Percentiles rank a stretch among this genome's conserved stretches.
Evolutionary conservation across 2,113 vertebrate species (phyloP).

Genomic region (Tamias sibiricus): DNA sequence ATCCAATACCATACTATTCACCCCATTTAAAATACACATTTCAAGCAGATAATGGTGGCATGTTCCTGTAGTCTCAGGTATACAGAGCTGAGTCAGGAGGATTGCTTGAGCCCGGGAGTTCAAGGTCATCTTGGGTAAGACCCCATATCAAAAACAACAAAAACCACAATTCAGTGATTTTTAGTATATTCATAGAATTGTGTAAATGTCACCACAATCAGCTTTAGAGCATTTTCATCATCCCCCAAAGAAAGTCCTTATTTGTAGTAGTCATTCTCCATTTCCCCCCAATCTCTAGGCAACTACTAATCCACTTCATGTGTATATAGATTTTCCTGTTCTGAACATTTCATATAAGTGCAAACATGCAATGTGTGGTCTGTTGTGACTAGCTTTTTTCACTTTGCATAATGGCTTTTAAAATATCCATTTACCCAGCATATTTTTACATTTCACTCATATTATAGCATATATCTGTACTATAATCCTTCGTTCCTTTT

Average conservation of each 20-base stretch:
- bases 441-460: background rate
- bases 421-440: background rate
- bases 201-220: too few relatives aligned
- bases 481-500: too few relatives aligned
- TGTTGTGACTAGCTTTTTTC: background rate
- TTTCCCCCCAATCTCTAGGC: background rate
- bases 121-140: too few relatives aligned
- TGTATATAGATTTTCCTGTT: background rate
- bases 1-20: background rate
- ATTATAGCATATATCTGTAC: too few relatives aligned
- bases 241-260: background rate
- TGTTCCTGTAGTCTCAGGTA: too few relatives aligned
- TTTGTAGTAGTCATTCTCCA: background rate
- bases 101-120: too few relatives aligned
- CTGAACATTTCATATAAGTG: background rate
- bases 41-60: too few relatives aligned
- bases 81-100: background rate
- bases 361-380: too few relatives aligned
- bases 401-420: background rate
- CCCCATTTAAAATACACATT: background rate
- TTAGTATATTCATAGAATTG: too few relatives aligned
- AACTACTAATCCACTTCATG: background rate
- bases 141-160: too few relatives aligned
- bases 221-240: background rate
- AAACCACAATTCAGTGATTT: too few relatives aligned